These are phyloP conservation scores for Portevinia maculata DNA, from an alignment of 2,888 invertebrate genomes.

Conservation along the genomic window DNA sequence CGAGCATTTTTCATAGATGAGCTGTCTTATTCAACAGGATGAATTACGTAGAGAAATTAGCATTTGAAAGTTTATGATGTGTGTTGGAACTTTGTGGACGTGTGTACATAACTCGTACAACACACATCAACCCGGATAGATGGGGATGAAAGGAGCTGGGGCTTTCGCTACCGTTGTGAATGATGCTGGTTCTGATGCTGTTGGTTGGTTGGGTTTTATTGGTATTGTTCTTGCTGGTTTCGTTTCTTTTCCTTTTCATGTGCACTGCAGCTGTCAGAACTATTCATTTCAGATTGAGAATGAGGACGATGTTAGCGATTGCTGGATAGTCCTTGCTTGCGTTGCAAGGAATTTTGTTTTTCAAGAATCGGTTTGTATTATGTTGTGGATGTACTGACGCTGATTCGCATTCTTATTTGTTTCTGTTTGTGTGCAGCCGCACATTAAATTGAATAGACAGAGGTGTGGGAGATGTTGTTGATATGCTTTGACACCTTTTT, in stretches of 20 bases:
- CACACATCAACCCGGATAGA: constrained; percentile 15
- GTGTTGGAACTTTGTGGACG: constrained; percentile 63
- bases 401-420: constrained; percentile 61
- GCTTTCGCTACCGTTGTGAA: constrained; percentile 11
- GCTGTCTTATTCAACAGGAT: constrained; percentile 68
- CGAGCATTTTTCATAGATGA: constrained; percentile 62
- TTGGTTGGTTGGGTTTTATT: constrained; percentile 55
- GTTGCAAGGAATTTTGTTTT: constrained; percentile 48
- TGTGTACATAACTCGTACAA: constrained; percentile 48
- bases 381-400: constrained; percentile 41
- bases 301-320: constrained; percentile 9
- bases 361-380: constrained; percentile 26
- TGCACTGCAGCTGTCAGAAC: constrained; percentile 62
- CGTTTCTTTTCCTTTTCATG: constrained; percentile 40
- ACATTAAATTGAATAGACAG: constrained; percentile 55
- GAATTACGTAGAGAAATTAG: constrained; percentile 69
- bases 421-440: constrained; percentile 61
- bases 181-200: constrained; percentile 36
- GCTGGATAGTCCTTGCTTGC: not conserved
- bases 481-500: constrained; percentile 50
- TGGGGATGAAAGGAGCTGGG: not conserved
- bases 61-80: constrained; percentile 69
- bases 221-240: constrained; percentile 48
- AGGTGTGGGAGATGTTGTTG: constrained; percentile 25
- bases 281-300: constrained; percentile 48